Base-by-base conservation (phyloP, 2,888 invertebrate genomes). In the Tricholauxania praeusta region DNA sequence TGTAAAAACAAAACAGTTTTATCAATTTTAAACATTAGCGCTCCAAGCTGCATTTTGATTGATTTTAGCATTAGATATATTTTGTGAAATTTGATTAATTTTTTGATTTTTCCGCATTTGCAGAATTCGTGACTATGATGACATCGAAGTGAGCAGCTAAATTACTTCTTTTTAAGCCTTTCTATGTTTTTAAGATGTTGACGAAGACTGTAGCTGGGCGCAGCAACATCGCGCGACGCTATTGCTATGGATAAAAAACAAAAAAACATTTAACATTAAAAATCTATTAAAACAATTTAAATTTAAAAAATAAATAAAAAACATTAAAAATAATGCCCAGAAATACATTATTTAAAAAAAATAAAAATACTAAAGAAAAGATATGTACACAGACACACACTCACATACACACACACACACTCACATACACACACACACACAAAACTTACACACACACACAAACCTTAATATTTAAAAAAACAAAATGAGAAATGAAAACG, bases 101-200 rank as follows among this genome's bases (percentile, higher is more conserved):
- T 22, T 76, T 65, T 63, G 80, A 80, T 81, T 80, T 80, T 79
- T 82, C 84, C 85, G 87, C 88, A 88, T 87, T 93, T 94, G 51
- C 93, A 96, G 96, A 96, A 93, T 96, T 96, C 92, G 96, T 96
- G 92, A 96, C 96, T 92, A 96, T 96, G 96, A 96, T 96, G 96
- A 96, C 96, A 92, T 96, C 96, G 92, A 96, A 96, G 94, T 96
- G 96, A 96, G 92, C 92, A 90, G 91, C 90, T 92, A 91, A 91
- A 91, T 85, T 89, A 88, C 84, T 88, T 88, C 89, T 89, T 88
- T 89, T 89, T 89, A 90, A 89, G 89, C 89, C 90, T 89, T 88
- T 88, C 84, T 88, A 87, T 87, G 87, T 87, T 87, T 87, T 87
- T 87, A 87, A 87, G 88, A 87, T 87, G 87, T 87, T 87, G 87